These are phyloP conservation scores for Corythoichthys haematopterus DNA, from an alignment of 2,113 vertebrate genomes.

Conservation along the genomic window DNA sequence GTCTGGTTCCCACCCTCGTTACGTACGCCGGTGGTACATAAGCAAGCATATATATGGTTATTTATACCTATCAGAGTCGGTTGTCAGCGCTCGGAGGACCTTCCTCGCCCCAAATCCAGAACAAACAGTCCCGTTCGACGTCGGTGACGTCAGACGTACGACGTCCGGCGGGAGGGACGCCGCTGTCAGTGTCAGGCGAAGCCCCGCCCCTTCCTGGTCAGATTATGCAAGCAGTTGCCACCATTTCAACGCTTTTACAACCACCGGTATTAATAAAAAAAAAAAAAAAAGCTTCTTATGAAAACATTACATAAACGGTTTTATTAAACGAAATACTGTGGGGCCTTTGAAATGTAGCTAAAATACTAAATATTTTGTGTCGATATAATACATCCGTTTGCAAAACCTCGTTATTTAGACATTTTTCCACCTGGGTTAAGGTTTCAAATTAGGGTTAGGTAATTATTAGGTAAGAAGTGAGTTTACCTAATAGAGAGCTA, in stretches of 20 bases:
- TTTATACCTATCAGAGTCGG: slow-evolving; percentile 62
- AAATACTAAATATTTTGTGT: no score
- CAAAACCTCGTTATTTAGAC: no score
- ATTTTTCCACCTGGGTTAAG: no score
- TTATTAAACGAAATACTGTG: no score
- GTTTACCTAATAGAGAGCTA: no score
- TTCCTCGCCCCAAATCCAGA: slow-evolving; percentile 75
- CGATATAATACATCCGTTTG: no score
- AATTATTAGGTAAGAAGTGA: no score
- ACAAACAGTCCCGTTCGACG: slow-evolving; percentile 72
- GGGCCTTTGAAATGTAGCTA: no score
- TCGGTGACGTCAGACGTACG: slow-evolving; percentile 69
- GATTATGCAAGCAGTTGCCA: slow-evolving; percentile 50
- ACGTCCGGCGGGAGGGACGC: slow-evolving; percentile 12
- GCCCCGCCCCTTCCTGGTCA: slow-evolving; percentile 20
- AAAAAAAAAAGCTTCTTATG: no score
- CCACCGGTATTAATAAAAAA: neutral
- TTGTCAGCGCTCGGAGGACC: slow-evolving; percentile 62
- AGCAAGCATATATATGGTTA: slow-evolving; percentile 5
- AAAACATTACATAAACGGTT: no score
- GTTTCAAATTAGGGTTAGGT: no score
- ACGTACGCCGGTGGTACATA: neutral
- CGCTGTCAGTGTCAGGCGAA: slow-evolving; percentile 22
- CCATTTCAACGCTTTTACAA: slow-evolving; percentile 9
- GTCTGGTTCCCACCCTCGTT: neutral